Base-by-base conservation (phyloP, 2,113 vertebrate species). In the Haliaeetus leucogaster region DNA sequence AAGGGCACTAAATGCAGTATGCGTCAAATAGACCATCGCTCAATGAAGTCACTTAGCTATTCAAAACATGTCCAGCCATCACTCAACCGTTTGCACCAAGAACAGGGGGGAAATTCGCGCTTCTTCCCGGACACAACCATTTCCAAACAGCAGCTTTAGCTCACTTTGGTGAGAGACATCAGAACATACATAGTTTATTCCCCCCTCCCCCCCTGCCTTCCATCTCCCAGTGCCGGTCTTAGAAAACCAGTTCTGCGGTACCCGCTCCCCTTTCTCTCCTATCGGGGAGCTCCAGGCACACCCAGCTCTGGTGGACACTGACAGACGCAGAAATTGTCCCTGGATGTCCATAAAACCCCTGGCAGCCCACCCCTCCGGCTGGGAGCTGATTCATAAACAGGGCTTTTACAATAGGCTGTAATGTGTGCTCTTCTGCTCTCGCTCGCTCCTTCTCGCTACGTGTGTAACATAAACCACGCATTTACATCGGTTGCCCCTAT, bases 11-110 rank as follows among this genome's bases (percentile, higher is more conserved):
- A 98, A 98, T 98, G 98, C 98, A 98, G 98, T 98, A 98, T 99
- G 98, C 98, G 98, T 98, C 98, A 99, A 99, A 99, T 66, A 98
- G 98, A 98, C 98, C 98, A 98, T 98, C 95, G 98, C 97, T 98
- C 98, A 98, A 98, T 98, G 98, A 98, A 99, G 98, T 98, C 98
- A 98, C 98, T 99, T 98, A 98, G 98, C 98, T 98, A 98, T 99
- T 99, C 98, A 98, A 98, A 98, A 98, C 98, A 98, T 98, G 98
- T 98, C 94, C 98, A 97, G 97, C 98, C 98, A 97, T 98, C 98
- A 98, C 98, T 98, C 98, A 98, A 96, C 94, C 95, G 66, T 96
- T 98, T 97, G 98, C 98, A 98, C 98, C 97, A 98, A 98, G 98
- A 98, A 97, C 11, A 25, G 85, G 93, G 96, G 82, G 79, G 86